Evolutionary conservation across 2,797 vertebrate genomes (phyloP).

Genomic region (Alcedo atthis): DNA sequence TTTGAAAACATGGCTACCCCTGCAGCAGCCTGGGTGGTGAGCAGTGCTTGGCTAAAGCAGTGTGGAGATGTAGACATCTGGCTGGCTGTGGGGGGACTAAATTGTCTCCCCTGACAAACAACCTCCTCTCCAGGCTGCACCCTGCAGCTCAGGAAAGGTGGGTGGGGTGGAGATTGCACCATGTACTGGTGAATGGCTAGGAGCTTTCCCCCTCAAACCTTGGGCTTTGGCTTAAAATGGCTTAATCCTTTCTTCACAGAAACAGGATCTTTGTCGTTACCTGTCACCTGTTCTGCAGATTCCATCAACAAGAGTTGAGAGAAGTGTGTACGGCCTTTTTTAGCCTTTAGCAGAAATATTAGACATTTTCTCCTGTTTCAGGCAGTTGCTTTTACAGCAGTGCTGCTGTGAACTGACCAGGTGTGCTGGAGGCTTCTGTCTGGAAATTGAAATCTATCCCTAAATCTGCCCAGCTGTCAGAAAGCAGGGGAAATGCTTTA

Average conservation of each 20-base stretch:
- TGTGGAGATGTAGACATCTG: not conserved
- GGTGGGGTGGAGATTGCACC: not conserved
- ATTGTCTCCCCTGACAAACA: no score
- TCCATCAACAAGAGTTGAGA: not conserved
- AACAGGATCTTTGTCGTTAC: not conserved
- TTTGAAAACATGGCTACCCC: not conserved
- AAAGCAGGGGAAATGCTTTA: not conserved
- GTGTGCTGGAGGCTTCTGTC: not conserved
- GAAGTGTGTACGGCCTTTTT: not conserved
- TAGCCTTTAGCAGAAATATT: not conserved
- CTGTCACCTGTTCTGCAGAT: not conserved
- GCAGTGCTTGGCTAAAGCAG: not conserved
- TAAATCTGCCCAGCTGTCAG: not conserved
- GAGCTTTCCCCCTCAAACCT: not conserved
- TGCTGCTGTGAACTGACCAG: not conserved
- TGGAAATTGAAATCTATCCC: not conserved
- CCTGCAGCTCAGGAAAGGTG: rapidly evolving
- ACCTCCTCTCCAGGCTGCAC: not conserved
- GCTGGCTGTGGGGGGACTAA: not conserved
- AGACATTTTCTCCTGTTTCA: not conserved
- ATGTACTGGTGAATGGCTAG: rapidly evolving
- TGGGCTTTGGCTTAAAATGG: not conserved
- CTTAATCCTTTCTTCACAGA: not conserved
- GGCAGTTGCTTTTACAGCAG: not conserved
- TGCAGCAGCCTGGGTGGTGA: not conserved